Evolutionary conservation across 53 echinoderm and acorn worm species (phyloP).

Genomic region (Temnopleurus reevesii): DNA sequence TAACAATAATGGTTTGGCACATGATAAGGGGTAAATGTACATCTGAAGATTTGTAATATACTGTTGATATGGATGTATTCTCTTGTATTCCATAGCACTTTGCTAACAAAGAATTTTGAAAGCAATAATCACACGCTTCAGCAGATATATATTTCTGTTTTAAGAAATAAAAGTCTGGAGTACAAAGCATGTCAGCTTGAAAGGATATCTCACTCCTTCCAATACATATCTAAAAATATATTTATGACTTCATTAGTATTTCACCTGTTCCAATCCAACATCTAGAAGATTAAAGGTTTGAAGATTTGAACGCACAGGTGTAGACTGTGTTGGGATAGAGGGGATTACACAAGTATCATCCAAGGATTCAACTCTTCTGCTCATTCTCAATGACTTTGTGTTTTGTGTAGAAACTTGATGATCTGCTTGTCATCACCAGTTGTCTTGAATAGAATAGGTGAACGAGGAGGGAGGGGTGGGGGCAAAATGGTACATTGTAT

Average conservation of each 20-base stretch:
- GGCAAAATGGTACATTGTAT: too few relatives aligned
- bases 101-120: too few relatives aligned
- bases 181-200: background rate
- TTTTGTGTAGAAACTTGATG: constrained; percentile 12
- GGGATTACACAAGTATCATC: background rate
- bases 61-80: too few relatives aligned
- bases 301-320: background rate
- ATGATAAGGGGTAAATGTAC: too few relatives aligned
- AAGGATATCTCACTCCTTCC: background rate
- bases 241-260: background rate
- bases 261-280: background rate
- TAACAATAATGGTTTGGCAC: too few relatives aligned
- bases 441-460: background rate
- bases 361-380: background rate
- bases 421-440: background rate
- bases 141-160: too few relatives aligned
- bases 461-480: background rate
- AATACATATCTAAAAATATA: background rate
- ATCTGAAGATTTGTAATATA: too few relatives aligned
- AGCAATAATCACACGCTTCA: too few relatives aligned
- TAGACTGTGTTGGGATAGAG: constrained; percentile 8
- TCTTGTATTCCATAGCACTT: too few relatives aligned
- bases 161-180: background rate
- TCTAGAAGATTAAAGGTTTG: background rate
- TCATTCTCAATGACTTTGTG: constrained; percentile 16